Evolutionary conservation across 2,888 invertebrate genomes (phyloP).

Genomic region (Clanis bilineata): DNA sequence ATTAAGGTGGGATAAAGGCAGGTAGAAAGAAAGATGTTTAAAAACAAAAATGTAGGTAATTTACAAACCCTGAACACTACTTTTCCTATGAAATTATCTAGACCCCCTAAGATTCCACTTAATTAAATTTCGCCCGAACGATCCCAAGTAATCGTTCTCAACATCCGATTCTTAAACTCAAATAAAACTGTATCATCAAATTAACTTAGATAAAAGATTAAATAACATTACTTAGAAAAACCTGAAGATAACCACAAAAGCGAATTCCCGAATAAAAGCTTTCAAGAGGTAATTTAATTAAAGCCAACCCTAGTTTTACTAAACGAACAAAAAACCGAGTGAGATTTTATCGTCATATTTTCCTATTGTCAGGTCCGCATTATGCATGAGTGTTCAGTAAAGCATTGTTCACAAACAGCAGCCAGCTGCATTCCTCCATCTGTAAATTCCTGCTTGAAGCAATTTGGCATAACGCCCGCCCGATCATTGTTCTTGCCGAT

Average conservation of each 20-base stretch:
- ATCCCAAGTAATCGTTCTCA: neutral
- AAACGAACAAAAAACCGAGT: slow-evolving; percentile 12
- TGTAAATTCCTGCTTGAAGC: slow-evolving; percentile 54
- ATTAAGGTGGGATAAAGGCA: no score
- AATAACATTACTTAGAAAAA: slow-evolving; percentile 4
- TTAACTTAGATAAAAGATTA: slow-evolving; percentile 9
- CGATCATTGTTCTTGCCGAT: slow-evolving; percentile 44
- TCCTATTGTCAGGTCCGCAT: slow-evolving; percentile 36
- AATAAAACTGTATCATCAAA: neutral
- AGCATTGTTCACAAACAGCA: slow-evolving; percentile 44
- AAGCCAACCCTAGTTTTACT: slow-evolving; percentile 12
- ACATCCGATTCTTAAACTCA: neutral
- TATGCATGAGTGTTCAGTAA: slow-evolving; percentile 41
- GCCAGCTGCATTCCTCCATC: slow-evolving; percentile 46
- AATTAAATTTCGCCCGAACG: neutral
- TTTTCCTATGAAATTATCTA: no score
- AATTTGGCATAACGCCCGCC: slow-evolving; percentile 62
- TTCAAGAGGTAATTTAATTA: slow-evolving; percentile 21
- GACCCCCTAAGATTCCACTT: neutral
- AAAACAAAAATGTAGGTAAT: no score
- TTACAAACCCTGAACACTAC: no score
- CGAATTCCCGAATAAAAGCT: slow-evolving; percentile 16
- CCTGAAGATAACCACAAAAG: neutral
- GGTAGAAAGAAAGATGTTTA: no score
- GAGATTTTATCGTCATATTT: slow-evolving; percentile 37